Evolutionary conservation across 2,113 vertebrate genomes (phyloP), one percentile per base, ranked within the genome.

Genomic region (Albula glossodonta): DNA sequence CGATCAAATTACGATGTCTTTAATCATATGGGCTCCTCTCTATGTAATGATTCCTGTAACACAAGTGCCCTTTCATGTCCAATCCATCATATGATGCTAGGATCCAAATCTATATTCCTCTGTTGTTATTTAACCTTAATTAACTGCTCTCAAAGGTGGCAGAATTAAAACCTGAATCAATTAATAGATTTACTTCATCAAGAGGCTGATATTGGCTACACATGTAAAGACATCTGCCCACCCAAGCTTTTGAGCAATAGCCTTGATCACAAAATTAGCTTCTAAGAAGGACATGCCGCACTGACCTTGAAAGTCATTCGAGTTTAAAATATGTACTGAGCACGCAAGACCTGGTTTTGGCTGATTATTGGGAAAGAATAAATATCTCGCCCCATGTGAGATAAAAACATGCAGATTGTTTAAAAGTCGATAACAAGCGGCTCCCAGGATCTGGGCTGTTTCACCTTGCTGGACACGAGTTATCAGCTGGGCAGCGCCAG

Each of bases 1-100:
- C n/a, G 63, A 74, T 56, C 80, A 70, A 82, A 86, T 81, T 77
- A 77, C 51, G 51, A 57, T 77, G n/a, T 51, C 80, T 53, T 80
- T 86, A 82, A 82, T 82, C 60, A 48, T 13, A 51, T n/a, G n/a
- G 31, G 63, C 49, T 82, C 9, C 25, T 70, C 13, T 77, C 4
- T 51, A 5, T 49, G 22, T 41, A 57, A 81, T 19, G n/a, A 74
- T 74, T 22, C 11, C 49, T 31, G 50, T 53, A n/a, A 51, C 51
- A 17, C 56, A 50, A 6, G 5, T 17, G 41, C 78, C 41, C 25
- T 79, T 79, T 79, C 2, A 80, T 50, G 48, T 74, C 10, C 70
- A 25, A n/a, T 74, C 66, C 19, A 60, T 57, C 77, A 53, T 51
- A 19, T 50, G 15, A 3, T 78, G 48, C 78, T 50, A 41, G 78